phyloP scores from a whole-genome alignment of 2,888 invertebrate species.

The Ennomos erosarius region DNA sequence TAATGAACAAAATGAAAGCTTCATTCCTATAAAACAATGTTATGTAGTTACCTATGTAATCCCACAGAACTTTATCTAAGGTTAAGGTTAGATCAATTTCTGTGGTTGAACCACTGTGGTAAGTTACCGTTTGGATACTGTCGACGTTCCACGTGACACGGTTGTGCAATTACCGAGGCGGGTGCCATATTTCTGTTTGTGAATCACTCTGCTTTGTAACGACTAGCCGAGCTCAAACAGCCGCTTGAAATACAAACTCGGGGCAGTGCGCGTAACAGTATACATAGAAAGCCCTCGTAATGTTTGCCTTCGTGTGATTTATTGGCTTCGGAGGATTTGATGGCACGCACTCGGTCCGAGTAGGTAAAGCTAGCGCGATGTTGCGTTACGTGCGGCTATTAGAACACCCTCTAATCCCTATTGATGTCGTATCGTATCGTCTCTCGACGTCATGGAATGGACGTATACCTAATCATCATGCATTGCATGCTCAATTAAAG shows the following conservation, averaged over 20 bases:
- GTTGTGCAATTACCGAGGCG: slow-evolving; percentile 39
- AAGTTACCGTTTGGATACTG: slow-evolving; percentile 2
- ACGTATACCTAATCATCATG: no score
- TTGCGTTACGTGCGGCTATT: slow-evolving; percentile 72
- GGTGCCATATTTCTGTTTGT: slow-evolving; percentile 60
- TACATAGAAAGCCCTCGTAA: slow-evolving; percentile 75
- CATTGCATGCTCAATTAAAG: slow-evolving; percentile 17
- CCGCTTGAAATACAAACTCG: slow-evolving; percentile 52
- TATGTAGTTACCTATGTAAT: no score
- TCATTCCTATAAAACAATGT: background rate
- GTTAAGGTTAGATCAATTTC: no score
- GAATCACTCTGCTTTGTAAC: slow-evolving; percentile 71
- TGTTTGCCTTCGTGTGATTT: slow-evolving; percentile 86
- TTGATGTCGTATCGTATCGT: slow-evolving; percentile 38
- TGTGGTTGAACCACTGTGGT: background rate
- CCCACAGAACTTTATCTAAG: no score
- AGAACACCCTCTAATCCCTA: slow-evolving; percentile 53
- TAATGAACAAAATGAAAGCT: background rate
- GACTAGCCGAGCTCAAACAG: slow-evolving; percentile 66
- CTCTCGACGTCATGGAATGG: slow-evolving; percentile 12
- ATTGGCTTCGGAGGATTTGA: slow-evolving; percentile 84
- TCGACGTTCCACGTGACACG: slow-evolving; percentile 40
- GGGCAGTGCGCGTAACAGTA: slow-evolving; percentile 70
- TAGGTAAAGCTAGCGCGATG: slow-evolving; percentile 58
- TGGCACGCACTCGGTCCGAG: slow-evolving; percentile 69